Base-by-base conservation (phyloP, 2,888 invertebrate species). In the Apantesis nais region DNA sequence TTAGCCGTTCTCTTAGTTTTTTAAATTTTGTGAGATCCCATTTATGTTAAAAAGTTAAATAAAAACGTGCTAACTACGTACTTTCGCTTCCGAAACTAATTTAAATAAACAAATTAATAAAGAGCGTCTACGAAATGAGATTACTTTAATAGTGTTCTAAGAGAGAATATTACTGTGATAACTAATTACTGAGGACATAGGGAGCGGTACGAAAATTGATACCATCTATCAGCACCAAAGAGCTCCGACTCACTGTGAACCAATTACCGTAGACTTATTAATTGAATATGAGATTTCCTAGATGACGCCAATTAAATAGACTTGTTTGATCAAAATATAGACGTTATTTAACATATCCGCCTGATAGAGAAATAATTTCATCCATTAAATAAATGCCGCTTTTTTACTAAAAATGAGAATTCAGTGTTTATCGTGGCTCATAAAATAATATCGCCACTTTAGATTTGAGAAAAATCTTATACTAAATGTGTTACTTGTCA, bases 251-350 rank as follows among this genome's bases (percentile, higher is more conserved):
- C 76, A 82, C 80, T 74, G 84, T 86, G 86, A 86, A 88, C 88
- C 87, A 90, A 90, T 92, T 89, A 89, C 86, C 86, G 85, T 82
- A 79, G 80, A 85, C 83, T 87, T 88, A 89, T 92, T 92, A 92
- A 93, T 91, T 90, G 88, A 89, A 86, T 86, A 85, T 85, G 80
- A 91, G 89, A 90, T 90, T 89, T 85, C 81, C 77, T 76, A 85
- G 86, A 86, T 81, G 81, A 84, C 80, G 83, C 89, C 88, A 90
- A 91, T 92, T 90, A 92, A 92, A 91, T 87, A 80, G 87, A 86
- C 82, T 86, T 88, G 86, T 90, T 86, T 86, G 89, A 92, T 91
- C 90, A 90, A 89, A 88, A 83, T 88, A 86, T 87, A 87, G 87
- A 86, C 86, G 86, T 89, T 88, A 88, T 89, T 88, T 89, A 89